Conservation (phyloP, 1,140 invertebrate species). For the Zaprionus vittiger region DNA sequence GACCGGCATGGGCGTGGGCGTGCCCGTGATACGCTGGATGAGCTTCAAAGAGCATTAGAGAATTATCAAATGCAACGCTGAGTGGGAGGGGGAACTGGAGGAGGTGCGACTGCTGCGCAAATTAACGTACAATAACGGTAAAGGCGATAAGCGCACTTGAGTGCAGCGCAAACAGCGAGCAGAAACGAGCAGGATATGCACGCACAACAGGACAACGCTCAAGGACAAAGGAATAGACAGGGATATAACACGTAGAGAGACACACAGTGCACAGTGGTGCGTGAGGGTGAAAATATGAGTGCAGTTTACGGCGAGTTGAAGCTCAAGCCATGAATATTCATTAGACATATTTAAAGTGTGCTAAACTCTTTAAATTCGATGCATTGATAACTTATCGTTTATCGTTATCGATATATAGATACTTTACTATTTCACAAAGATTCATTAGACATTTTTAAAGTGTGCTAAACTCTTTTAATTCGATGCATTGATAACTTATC, state of each 20-base stretch:
- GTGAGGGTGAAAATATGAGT: neutral
- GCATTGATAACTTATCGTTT: too few species aligned
- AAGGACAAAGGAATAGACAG: slow-evolving; percentile 1
- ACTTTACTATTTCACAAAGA: too few species aligned
- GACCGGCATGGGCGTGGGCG: neutral
- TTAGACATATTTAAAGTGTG: too few species aligned
- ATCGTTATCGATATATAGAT: too few species aligned
- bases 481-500: too few species aligned
- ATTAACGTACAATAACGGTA: slow-evolving; percentile 27
- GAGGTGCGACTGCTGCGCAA: slow-evolving; percentile 9
- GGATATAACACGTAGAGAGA: neutral
- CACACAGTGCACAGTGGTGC: neutral
- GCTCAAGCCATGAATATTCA: too few species aligned
- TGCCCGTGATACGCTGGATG: slow-evolving; percentile 13
- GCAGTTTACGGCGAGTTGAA: too few species aligned
- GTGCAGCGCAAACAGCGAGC: slow-evolving; percentile 22
- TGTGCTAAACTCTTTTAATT: neutral
- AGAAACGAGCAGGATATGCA: slow-evolving; percentile 9
- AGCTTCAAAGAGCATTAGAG: neutral
- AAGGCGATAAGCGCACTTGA: slow-evolving; percentile 28
- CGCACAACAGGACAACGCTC: neutral
- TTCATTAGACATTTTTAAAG: too few species aligned
- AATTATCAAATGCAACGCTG: neutral
- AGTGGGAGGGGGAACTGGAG: too few species aligned
- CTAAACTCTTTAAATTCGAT: neutral